phyloP scores from a whole-genome alignment of 2,113 vertebrate species.

The Sigmodon hispidus region DNA sequence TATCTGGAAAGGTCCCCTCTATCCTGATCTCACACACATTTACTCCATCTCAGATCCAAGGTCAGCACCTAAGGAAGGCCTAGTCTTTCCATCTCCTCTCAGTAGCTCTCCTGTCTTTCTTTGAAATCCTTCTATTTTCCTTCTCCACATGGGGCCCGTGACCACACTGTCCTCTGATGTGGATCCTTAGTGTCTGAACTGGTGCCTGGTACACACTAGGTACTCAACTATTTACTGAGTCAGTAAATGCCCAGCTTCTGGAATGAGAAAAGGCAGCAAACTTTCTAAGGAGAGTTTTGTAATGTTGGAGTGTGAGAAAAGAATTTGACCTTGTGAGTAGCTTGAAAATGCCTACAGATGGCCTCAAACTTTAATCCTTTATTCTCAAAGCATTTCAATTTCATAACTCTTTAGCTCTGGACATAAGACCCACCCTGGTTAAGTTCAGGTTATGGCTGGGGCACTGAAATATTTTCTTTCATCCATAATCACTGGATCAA shows the following conservation, averaged over 20 bases:
- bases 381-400: slow-evolving; percentile 65
- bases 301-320: slow-evolving; percentile 59
- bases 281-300: slow-evolving; percentile 29
- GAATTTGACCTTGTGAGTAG: slow-evolving; percentile 48
- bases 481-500: slow-evolving; percentile 82
- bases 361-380: slow-evolving; percentile 27
- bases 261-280: background rate
- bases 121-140: background rate
- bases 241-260: slow-evolving; percentile 33
- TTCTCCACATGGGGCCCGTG: background rate
- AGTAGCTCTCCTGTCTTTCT: background rate
- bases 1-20: background rate
- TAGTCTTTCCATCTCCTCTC: background rate
- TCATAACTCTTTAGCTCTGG: slow-evolving; percentile 52
- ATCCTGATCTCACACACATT: background rate
- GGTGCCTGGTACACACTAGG: background rate
- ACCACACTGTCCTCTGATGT: background rate
- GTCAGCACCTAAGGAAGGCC: background rate
- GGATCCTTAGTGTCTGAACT: background rate
- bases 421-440: slow-evolving; percentile 63
- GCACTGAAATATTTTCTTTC: slow-evolving; percentile 86
- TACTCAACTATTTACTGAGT: background rate
- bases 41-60: background rate
- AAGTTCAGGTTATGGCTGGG: slow-evolving; percentile 73
- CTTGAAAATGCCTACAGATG: slow-evolving; percentile 40